A percentile compares a stretch with the other conserved stretches of the same genome.
Conservation (phyloP, 2,888 invertebrate genomes). For the Ophraella communa region DNA sequence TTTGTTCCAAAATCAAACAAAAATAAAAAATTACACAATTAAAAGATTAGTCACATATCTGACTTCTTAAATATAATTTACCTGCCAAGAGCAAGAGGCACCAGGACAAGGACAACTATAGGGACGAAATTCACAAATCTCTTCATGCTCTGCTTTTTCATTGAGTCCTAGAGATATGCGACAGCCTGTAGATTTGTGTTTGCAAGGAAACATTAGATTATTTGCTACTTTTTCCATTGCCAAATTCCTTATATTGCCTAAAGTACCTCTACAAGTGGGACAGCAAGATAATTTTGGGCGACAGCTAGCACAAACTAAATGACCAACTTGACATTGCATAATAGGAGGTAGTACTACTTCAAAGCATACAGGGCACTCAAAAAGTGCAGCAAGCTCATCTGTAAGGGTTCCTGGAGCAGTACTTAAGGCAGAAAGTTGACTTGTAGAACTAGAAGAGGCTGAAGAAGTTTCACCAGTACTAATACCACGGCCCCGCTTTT, state of each 20-base stretch:
- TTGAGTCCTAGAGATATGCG: conserved; percentile 89
- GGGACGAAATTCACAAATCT: conserved; percentile 96
- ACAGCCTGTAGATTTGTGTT: conserved; percentile 96
- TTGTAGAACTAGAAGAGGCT: conserved; percentile 46
- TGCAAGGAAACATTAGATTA: conserved; percentile 98
- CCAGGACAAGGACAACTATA: conserved; percentile 99
- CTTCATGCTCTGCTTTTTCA: conserved; percentile 99
- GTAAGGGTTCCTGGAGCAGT: conserved; percentile 73
- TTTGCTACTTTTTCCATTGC: conserved; percentile 99
- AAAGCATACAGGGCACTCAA: conserved; percentile 98
- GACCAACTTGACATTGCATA: conserved; percentile 97
- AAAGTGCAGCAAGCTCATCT: conserved; percentile 87
- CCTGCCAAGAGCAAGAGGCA: conserved; percentile 98
- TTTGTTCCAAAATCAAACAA: no score
- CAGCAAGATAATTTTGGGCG: conserved; percentile 96
- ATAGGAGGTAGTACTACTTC: conserved; percentile 99
- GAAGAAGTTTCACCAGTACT: conserved; percentile 48
- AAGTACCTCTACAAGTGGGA: conserved; percentile 96
- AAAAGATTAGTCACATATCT: no score
- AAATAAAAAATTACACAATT: no score
- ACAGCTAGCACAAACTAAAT: conserved; percentile 97
- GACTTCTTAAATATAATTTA: conserved; percentile 31
- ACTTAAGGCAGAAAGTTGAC: conserved; percentile 47
- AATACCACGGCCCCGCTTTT: conserved; percentile 51
- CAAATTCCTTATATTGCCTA: conserved; percentile 95